Conservation (phyloP, 2,888 invertebrate species). For the Drosophila diplacantha region DNA sequence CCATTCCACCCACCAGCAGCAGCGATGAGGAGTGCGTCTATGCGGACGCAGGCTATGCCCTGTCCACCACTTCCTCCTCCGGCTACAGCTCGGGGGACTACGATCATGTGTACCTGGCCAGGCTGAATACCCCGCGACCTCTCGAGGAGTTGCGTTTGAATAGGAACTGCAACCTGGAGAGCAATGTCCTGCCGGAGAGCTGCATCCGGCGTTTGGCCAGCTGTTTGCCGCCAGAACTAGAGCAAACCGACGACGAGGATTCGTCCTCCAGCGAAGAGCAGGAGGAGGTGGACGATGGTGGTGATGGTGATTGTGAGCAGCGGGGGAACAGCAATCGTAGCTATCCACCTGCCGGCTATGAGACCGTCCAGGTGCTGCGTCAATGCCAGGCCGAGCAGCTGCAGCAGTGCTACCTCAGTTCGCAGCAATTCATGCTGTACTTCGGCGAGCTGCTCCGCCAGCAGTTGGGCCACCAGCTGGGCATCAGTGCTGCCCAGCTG, state of each 20-base stretch:
- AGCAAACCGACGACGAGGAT: constrained; percentile 48
- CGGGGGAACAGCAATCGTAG: not conserved
- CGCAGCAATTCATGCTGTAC: constrained; percentile 83
- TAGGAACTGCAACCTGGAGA: constrained; percentile 37
- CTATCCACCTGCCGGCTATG: constrained; percentile 55
- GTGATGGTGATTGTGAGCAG: too few relatives aligned
- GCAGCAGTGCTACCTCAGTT: constrained; percentile 79
- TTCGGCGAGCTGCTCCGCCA: constrained; percentile 82
- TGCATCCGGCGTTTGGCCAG: constrained; percentile 71
- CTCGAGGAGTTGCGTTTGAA: constrained; percentile 73
- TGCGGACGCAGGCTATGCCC: constrained; percentile 55
- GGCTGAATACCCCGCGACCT: constrained; percentile 81
- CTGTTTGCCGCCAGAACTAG: constrained; percentile 62
- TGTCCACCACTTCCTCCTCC: constrained; percentile 38
- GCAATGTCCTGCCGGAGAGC: constrained; percentile 70
- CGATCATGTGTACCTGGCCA: constrained; percentile 82
- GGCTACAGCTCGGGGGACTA: constrained; percentile 61
- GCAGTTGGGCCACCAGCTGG: constrained; percentile 81
- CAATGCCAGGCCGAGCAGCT: constrained; percentile 65
- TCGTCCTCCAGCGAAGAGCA: constrained; percentile 37
- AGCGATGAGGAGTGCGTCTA: constrained; percentile 52
- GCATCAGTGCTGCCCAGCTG: constrained; percentile 80
- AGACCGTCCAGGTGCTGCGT: constrained; percentile 62
- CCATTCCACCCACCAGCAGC: not conserved
- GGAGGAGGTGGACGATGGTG: constrained; percentile 15